A percentile compares a stretch with the other conserved stretches of the same genome.
phyloP scores from a whole-genome alignment of 2,888 invertebrate species.

The Andrena hattorfiana region DNA sequence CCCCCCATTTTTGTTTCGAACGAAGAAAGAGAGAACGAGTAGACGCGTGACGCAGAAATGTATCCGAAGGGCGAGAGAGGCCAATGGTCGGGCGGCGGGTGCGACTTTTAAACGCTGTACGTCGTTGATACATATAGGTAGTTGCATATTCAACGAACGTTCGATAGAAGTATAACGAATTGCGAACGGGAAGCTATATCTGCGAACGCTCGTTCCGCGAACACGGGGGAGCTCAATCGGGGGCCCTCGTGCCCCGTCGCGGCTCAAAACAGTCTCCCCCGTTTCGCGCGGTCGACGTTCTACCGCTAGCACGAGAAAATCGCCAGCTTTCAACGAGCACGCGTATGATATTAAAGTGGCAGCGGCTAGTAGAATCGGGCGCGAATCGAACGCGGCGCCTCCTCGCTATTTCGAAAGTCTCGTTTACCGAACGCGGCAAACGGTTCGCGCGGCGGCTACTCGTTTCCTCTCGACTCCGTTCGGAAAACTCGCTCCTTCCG shows the following conservation, averaged over 20 bases:
- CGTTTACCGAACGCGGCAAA: background rate
- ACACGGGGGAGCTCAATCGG: conserved; percentile 17
- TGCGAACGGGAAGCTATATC: background rate
- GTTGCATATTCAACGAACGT: conserved; percentile 31
- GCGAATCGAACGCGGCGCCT: conserved; percentile 15
- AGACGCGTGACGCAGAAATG: conserved; percentile 25
- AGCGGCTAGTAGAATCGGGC: conserved; percentile 48
- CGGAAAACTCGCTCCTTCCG: conserved; percentile 23
- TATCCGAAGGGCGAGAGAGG: background rate
- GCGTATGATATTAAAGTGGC: conserved; percentile 35
- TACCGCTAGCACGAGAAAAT: background rate
- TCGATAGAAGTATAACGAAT: conserved; percentile 9
- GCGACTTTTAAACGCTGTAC: conserved; percentile 21
- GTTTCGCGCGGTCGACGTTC: background rate
- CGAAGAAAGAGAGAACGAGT: conserved; percentile 55
- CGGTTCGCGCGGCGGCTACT: conserved; percentile 22
- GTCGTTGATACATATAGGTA: conserved; percentile 13
- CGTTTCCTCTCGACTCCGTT: conserved; percentile 56
- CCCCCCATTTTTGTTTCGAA: conserved; percentile 21
- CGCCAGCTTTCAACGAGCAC: conserved; percentile 8
- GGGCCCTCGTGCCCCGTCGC: conserved; percentile 28
- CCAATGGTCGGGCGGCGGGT: background rate
- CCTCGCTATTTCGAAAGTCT: background rate
- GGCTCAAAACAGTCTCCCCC: conserved; percentile 52
- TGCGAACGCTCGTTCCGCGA: conserved; percentile 1